Conservation (phyloP, 2,797 vertebrate genomes). For the Leucoraja ocellata region DNA sequence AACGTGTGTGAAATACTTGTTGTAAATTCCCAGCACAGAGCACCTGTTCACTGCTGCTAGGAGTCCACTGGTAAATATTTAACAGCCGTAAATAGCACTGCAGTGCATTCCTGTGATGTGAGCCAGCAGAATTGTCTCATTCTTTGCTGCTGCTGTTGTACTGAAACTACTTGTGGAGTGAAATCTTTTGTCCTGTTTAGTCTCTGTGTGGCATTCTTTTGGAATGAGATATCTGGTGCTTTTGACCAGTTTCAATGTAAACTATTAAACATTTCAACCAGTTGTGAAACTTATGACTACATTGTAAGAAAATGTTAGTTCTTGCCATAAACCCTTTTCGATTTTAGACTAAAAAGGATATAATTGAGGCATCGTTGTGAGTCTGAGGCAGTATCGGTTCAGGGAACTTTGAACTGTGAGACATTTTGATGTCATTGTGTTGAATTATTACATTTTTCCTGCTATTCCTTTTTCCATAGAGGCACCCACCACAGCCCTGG, state of each 20-base stretch:
- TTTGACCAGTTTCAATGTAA: neutral
- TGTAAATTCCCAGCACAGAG: neutral
- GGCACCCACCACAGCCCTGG: neutral
- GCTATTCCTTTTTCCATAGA: too few relatives aligned
- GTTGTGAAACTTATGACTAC: neutral
- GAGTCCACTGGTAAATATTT: slow-evolving; percentile 29
- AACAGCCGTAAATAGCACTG: neutral
- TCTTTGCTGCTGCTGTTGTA: neutral
- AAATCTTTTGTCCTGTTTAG: neutral
- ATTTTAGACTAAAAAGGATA: neutral
- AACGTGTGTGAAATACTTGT: neutral
- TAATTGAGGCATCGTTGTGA: neutral
- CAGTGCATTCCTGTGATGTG: slow-evolving; percentile 24
- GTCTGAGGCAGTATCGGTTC: too few relatives aligned
- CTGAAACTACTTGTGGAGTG: neutral
- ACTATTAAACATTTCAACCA: neutral
- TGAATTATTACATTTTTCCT: neutral
- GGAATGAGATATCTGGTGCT: neutral
- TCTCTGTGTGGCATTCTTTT: neutral
- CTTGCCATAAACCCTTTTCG: neutral
- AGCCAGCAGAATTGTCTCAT: slow-evolving; percentile 23
- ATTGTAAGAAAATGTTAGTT: neutral
- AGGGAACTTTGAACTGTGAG: neutral
- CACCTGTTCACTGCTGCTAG: neutral
- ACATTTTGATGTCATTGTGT: neutral